These are phyloP conservation scores for Isurus oxyrinchus DNA, from an alignment of 2,113 vertebrate species.

Conservation along the genomic window DNA sequence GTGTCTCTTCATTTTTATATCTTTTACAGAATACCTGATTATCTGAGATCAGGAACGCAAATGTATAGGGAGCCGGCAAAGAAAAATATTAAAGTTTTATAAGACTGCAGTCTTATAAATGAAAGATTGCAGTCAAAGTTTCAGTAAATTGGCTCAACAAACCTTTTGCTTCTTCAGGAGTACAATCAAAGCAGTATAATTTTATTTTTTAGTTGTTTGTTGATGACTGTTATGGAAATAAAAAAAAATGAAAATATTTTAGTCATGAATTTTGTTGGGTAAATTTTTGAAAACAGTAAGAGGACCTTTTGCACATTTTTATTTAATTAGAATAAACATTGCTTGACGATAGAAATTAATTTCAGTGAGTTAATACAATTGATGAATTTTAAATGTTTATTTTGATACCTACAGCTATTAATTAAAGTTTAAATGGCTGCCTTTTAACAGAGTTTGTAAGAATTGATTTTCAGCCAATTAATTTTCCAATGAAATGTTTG, in stretches of 20 bases:
- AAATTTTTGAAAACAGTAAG: neutral
- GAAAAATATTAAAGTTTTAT: neutral
- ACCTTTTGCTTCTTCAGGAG: neutral
- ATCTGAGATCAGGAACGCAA: neutral
- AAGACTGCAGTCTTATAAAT: neutral
- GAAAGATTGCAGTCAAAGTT: neutral
- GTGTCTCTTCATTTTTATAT: no score
- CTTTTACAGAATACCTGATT: neutral
- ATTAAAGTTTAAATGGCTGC: neutral
- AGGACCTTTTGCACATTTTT: neutral
- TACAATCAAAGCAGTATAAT: neutral
- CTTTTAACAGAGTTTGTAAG: neutral
- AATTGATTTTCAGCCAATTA: neutral
- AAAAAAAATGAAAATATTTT: neutral
- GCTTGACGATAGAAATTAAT: neutral
- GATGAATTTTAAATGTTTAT: neutral
- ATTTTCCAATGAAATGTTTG: no score
- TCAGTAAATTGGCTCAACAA: neutral
- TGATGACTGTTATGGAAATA: neutral
- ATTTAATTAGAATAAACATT: neutral
- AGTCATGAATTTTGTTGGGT: neutral
- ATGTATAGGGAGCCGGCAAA: neutral
- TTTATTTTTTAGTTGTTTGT: neutral
- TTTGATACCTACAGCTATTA: neutral
- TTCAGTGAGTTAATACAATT: neutral